Base-by-base conservation (phyloP, 2,888 invertebrate species). In the Balanococcus diminutus region DNA sequence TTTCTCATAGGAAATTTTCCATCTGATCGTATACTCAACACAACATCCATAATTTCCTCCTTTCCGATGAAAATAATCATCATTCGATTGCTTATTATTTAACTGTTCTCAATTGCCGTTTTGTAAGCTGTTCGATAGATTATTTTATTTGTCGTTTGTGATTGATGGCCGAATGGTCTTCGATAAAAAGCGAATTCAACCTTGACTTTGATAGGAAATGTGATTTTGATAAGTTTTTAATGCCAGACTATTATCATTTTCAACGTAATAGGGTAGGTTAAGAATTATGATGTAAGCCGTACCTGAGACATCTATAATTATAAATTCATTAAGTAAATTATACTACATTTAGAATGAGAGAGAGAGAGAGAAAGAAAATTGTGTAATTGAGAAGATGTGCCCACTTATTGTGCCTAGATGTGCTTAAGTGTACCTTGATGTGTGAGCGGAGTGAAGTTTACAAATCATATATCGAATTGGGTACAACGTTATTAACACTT, bases 31-130 rank as follows among this genome's bases (percentile, higher is more conserved):
- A 14, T 32, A 75, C 75, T 25, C 75, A n/a, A 75, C 75, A 32
- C 75, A 32, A 32, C 32, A 75, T 75, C 32, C n/a, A 75, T 75
- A 75, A 75, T 75, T 75, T 75, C 75, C 75, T 75, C 32, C 75
- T 75, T 75, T 75, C 75, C 67, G 67, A 67, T 75, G 75, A 32
- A 32, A 32, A 75, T 32, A 67, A 67, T 61, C 28, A 67, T 61
- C 28, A 72, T 75, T 32, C 36, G 36, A 75, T 75, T 75, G 75
- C 75, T 75, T 75, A 75, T 75, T 75, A 75, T 32, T 75, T 75
- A 75, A 75, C 75, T 75, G 75, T 75, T 75, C 32, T 75, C 75
- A 75, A 75, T 75, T 75, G 75, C 75, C 32, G 75, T 75, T 75
- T 75, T 75, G 75, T 75, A 75, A 75, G 75, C 32, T 32, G 19